Base-by-base conservation (phyloP, 2,113 vertebrate species). In the Megaptera novaeangliae region DNA sequence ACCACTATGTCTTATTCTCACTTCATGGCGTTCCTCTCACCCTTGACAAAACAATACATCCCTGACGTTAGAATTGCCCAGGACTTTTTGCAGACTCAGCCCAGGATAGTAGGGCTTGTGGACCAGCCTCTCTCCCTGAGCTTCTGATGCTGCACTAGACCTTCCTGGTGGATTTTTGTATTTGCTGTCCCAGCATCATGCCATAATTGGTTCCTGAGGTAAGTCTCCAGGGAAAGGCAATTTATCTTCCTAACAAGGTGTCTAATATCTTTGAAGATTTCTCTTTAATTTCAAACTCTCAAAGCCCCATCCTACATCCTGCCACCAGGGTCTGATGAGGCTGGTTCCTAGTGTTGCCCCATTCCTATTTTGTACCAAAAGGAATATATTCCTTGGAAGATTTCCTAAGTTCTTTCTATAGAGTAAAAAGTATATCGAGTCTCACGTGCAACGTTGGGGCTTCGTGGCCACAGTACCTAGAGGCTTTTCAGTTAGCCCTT, bases 221-320 rank as follows among this genome's bases (percentile, higher is more conserved):
- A 11, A 77, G 46, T 95, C 96, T 88, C 96, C 83, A 81, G 84
- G 59, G 96, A 78, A 8, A 64, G 17, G 17, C 23, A 41, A 75
- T 63, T 94, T 59, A 75, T 81, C 88, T 86, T 90, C 85, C 63
- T 74, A 96, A 80, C 27, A 61, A 94, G 78, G 4, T 27, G n/a
- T 69, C 85, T 96, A 80, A 36, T 31, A 68, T 49, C 61, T 91
- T 91, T 63, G 63, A 92, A 92, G 2, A 7, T 92, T 78, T 71
- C n/a, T 86, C 31, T 95, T 78, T 68, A 41, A 83, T 94, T 95
- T 83, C 78, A 52, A 97, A 83, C 12, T 90, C 86, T 94, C 92
- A 80, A 94, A 94, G 74, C 7, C 15, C 75, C 59, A 49, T 18
- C 23, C 12, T 57, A 44, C 18, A 1, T 23, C 44, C 64, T 72